Evolutionary conservation across 2,113 vertebrate species (phyloP), one percentile per base, ranked within the genome.

Genomic region (Myrmecophaga tridactyla): DNA sequence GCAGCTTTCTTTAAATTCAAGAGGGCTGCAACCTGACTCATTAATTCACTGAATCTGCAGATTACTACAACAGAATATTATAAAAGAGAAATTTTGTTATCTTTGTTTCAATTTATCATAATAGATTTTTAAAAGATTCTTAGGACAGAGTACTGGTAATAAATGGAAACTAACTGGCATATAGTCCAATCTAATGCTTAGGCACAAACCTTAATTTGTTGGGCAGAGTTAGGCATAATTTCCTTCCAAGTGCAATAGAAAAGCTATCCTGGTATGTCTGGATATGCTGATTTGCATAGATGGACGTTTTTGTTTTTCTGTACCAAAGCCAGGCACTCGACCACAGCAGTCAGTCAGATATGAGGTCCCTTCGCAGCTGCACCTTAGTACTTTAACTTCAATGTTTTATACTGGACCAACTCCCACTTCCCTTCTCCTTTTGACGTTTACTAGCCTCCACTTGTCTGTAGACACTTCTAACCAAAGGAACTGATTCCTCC

Each of bases 201-300:
- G 98, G 97, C 98, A 98, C 97, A 97, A 96, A 97, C 96, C 97
- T 97, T 94, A 96, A 91, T 89, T 94, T 96, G 96, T 84, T 46
- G 97, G 97, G 89, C 96, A 97, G 95, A 91, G 95, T 63, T 92
- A 94, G 97, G 97, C 97, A 96, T 92, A 90, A 77, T 34, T 18
- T 56, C 96, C 86, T 95, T 94, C 73, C 23, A 80, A 67, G 77
- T 72, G 88, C 0, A 77, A 94, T 21, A 97, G 81, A 85, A 53
- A 95, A 95, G 87, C 92, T 88, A 83, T 89, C 97, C 78, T 36
- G 94, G 70, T 97, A 91, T 87, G 96, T 94, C 70, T 84, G 96
- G 97, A 93, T 93, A 98, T 93, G 95, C 48, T 95, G 97, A 77
- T 94, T 98, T 97, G 96, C 65, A 86, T 97, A 97, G 97, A 97